Conservation (phyloP, 2,113 vertebrate genomes). For the Rhea americana region DNA sequence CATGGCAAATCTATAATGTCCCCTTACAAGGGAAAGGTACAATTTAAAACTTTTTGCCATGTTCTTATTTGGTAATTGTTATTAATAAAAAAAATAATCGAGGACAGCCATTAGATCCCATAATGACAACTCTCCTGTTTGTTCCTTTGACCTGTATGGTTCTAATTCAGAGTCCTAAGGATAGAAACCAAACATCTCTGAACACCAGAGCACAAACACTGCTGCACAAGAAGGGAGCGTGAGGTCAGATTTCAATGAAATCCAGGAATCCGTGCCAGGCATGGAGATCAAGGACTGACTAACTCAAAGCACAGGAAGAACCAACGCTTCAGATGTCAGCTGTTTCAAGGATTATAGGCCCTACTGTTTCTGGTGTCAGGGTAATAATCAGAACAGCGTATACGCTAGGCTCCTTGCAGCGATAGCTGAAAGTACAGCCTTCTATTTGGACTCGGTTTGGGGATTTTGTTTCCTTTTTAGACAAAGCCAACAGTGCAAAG, state of each 20-base stretch:
- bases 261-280: slow-evolving; percentile 29
- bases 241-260: slow-evolving; percentile 54
- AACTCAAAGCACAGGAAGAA: slow-evolving; percentile 60
- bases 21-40: not conserved
- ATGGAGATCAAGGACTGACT: slow-evolving; percentile 4
- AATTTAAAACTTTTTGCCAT: not conserved
- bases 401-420: not conserved
- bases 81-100: not conserved
- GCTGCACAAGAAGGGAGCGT: not conserved
- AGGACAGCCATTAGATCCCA: not conserved
- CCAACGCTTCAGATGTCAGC: not conserved
- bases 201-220: slow-evolving; percentile 9
- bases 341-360: slow-evolving; percentile 27
- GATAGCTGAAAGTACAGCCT: not conserved
- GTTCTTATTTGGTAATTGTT: not conserved
- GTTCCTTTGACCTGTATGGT: slow-evolving; percentile 17
- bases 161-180: slow-evolving; percentile 45
- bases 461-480: slow-evolving; percentile 62
- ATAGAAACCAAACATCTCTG: slow-evolving; percentile 15
- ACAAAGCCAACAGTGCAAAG: slow-evolving; percentile 24
- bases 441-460: slow-evolving; percentile 20
- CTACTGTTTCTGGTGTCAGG: slow-evolving; percentile 28
- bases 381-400: slow-evolving; percentile 40
- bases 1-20: not conserved
- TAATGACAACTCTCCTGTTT: slow-evolving; percentile 21